Evolutionary conservation across 1,140 invertebrate species (phyloP).

Genomic region (Lepeophtheirus salmonis): DNA sequence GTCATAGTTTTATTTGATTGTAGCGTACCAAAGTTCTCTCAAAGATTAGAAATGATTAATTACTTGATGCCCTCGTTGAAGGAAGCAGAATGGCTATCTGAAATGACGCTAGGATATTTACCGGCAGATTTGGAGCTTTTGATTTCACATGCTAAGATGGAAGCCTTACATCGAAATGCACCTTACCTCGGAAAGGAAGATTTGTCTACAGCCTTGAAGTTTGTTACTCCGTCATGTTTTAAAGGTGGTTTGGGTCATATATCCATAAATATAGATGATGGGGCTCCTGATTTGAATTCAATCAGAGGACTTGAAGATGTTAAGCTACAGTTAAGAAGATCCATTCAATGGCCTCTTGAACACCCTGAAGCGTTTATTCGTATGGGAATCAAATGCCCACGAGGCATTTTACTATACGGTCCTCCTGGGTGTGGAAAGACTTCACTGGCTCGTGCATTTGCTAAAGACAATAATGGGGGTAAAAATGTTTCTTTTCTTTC

Average conservation of each 20-base stretch:
- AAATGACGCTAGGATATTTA: constrained; percentile 32
- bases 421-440: constrained; percentile 59
- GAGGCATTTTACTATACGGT: constrained; percentile 47
- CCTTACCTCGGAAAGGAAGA: background rate
- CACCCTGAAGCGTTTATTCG: constrained; percentile 38
- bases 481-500: constrained; percentile 35
- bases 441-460: constrained; percentile 42
- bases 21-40: background rate
- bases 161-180: background rate
- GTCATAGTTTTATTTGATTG: background rate
- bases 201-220: constrained; percentile 23
- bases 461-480: constrained; percentile 29
- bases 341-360: constrained; percentile 42
- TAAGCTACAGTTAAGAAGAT: constrained; percentile 39
- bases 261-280: constrained; percentile 29
- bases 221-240: constrained; percentile 34
- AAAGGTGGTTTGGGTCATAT: constrained; percentile 34
- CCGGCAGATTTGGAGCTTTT: constrained; percentile 31
- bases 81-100: constrained; percentile 25
- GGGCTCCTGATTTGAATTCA: constrained; percentile 34
- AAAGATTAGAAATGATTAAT: background rate
- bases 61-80: background rate
- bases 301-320: constrained; percentile 44
- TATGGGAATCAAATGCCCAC: constrained; percentile 37
- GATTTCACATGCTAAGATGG: constrained; percentile 14